Evolutionary conservation across 2,797 vertebrate species (phyloP), one percentile per base, ranked within the genome.

Genomic region (Brotogeris chrysoptera): DNA sequence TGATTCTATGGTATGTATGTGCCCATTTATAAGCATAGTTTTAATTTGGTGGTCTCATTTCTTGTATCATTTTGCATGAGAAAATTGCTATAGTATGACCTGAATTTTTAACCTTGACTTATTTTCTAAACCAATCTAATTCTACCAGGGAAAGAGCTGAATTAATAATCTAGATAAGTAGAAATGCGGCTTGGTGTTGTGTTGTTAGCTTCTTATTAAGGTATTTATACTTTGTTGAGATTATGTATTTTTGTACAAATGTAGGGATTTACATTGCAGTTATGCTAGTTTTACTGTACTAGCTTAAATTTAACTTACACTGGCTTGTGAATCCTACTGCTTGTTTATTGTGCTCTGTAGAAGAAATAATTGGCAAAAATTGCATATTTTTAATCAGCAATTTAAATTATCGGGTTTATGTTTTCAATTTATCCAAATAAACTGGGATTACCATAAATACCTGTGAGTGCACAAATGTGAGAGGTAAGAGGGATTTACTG

Each of bases 401-500:
- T 91, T 95, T 92, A 60, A 90, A 89, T 63, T 38, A 90, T 39
- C 46, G 52, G 13, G 30, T 86, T 70, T 68, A 50, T 68, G 28
- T 64, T 97, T 95, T 85, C 60, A 73, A 10, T 88, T 77, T 93
- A 73, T 55, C 71, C 68, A 73, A 76, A 88, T 72, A 87, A 96
- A 38, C 50, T 71, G 80, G 96, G 88, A 88, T 87, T 86, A 60
- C 19, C 13, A 4, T 66, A 72, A 71, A 60, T 61, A 71, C 80
- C 53, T 80, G 46, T 28, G 82, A 59, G 47, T 4, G 5, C 53
- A 5, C 38, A 32, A 72, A 72, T 71, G 55, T 43, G 78, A 44
- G 65, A 70, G 60, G 50, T 55, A 92, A 61, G n/a, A 88, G 46
- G 24, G 7, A 73, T 86, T 88, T 79, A n/a, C 59, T 60, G 34